Conservation (phyloP, 92 coral and sea anemone genomes). For the Phymanthus crucifer region DNA sequence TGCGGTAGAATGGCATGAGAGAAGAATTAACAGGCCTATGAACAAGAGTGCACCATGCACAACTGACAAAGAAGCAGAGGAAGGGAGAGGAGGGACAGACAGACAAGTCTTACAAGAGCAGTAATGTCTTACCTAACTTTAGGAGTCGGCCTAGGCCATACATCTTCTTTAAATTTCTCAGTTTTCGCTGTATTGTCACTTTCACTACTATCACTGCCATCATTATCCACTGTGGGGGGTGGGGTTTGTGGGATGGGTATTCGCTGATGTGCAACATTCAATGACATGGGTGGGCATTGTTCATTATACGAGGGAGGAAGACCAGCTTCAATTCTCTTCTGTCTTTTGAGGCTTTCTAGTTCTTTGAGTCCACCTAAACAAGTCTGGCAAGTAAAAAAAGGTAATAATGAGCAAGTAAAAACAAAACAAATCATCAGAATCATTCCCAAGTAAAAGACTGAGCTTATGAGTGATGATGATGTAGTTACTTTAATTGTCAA, state of each 20-base stretch:
- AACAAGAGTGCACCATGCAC: no score
- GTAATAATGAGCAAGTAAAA: neutral
- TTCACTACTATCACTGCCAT: slow-evolving; percentile 55
- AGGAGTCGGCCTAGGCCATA: slow-evolving; percentile 71
- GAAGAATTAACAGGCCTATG: no score
- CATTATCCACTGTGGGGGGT: slow-evolving; percentile 56
- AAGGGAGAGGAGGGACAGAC: no score
- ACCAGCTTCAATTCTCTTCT: slow-evolving; percentile 70
- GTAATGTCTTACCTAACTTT: slow-evolving; percentile 64
- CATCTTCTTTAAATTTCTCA: slow-evolving; percentile 46
- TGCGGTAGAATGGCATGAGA: no score
- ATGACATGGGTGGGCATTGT: slow-evolving; percentile 70
- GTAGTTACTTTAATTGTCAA: no score
- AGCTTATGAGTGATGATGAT: no score
- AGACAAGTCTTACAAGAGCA: neutral
- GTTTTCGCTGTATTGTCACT: slow-evolving; percentile 43
- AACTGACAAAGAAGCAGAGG: no score
- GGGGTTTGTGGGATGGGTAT: slow-evolving; percentile 69
- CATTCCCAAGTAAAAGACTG: neutral
- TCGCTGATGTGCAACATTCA: slow-evolving; percentile 37
- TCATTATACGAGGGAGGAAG: slow-evolving; percentile 81
- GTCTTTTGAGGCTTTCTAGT: slow-evolving; percentile 66
- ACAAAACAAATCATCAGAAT: neutral
- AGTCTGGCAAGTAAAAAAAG: slow-evolving; percentile 68
- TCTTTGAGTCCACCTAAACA: slow-evolving; percentile 89